Percentiles rank a stretch among this genome's conserved stretches.
Conservation (phyloP, 2,113 vertebrate genomes). For the Macrotus californicus region DNA sequence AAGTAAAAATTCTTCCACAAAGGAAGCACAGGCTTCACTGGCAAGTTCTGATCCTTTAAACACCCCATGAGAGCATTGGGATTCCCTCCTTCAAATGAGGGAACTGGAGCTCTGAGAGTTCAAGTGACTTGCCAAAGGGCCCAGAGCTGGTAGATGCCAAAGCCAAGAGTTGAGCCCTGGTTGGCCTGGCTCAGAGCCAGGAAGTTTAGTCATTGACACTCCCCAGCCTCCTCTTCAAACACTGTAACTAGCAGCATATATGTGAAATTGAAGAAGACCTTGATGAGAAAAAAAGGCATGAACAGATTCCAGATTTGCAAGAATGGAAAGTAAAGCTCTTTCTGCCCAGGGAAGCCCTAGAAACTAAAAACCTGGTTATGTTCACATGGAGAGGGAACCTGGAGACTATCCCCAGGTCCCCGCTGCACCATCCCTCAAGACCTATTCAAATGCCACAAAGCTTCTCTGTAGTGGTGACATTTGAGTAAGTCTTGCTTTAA, state of each 20-base stretch:
- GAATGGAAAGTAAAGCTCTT: not conserved
- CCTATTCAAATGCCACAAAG: not conserved
- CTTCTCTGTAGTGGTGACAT: not conserved
- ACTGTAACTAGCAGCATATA: not conserved
- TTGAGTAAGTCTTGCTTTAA: not conserved
- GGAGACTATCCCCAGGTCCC: not conserved
- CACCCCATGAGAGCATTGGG: not conserved
- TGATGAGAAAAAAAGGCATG: not conserved
- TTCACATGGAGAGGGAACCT: not conserved
- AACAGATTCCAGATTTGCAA: not conserved
- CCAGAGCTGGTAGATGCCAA: not conserved
- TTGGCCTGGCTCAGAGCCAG: not conserved
- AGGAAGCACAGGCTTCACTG: not conserved
- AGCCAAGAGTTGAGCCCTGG: not conserved
- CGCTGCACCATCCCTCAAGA: not conserved
- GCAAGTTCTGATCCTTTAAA: constrained; percentile 3
- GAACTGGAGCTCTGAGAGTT: not conserved
- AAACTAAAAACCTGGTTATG: not conserved
- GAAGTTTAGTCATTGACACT: not conserved
- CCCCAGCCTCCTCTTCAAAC: not conserved
- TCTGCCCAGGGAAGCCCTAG: not conserved
- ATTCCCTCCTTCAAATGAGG: constrained; percentile 1
- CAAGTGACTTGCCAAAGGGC: not conserved
- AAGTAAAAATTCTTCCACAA: constrained; percentile 10
- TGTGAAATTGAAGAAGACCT: not conserved